phyloP scores from a whole-genome alignment of 2,888 invertebrate species.

The Odontocerum albicorne region DNA sequence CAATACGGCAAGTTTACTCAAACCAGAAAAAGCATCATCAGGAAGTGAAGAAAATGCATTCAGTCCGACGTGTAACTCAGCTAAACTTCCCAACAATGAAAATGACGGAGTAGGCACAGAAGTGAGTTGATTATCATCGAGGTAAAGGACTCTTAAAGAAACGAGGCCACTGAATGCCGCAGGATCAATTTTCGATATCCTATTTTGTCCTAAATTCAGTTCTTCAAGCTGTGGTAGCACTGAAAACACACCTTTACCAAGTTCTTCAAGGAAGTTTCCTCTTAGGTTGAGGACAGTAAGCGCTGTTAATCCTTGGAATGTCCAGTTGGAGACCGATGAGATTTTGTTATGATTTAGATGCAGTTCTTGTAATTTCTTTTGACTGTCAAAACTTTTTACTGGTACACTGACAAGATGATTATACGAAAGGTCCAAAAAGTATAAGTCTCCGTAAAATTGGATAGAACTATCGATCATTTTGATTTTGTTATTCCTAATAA shows the following conservation, averaged over 20 bases:
- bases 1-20: conserved; percentile 72
- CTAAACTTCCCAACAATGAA: conserved; percentile 72
- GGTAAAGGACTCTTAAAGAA: conserved; percentile 75
- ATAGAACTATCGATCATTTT: conserved; percentile 88
- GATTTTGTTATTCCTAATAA: conserved; percentile 82
- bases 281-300: conserved; percentile 79
- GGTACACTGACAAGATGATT: conserved; percentile 85
- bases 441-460: conserved; percentile 85
- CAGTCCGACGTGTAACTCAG: conserved; percentile 81
- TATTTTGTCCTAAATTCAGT: conserved; percentile 82
- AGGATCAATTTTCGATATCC: conserved; percentile 78
- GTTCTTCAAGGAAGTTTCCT: conserved; percentile 79
- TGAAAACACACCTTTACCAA: conserved; percentile 73
- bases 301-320: conserved; percentile 76
- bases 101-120: conserved; percentile 76
- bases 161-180: conserved; percentile 75
- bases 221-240: conserved; percentile 78
- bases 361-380: conserved; percentile 79
- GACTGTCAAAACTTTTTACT: conserved; percentile 74
- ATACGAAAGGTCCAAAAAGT: conserved; percentile 80
- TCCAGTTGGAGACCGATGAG: conserved; percentile 75
- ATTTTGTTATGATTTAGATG: conserved; percentile 85
- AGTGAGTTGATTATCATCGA: conserved; percentile 82
- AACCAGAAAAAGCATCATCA: conserved; percentile 76
- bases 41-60: conserved; percentile 78